These are phyloP conservation scores for Noctua comes DNA, from an alignment of 2,888 invertebrate genomes.

Conservation along the genomic window DNA sequence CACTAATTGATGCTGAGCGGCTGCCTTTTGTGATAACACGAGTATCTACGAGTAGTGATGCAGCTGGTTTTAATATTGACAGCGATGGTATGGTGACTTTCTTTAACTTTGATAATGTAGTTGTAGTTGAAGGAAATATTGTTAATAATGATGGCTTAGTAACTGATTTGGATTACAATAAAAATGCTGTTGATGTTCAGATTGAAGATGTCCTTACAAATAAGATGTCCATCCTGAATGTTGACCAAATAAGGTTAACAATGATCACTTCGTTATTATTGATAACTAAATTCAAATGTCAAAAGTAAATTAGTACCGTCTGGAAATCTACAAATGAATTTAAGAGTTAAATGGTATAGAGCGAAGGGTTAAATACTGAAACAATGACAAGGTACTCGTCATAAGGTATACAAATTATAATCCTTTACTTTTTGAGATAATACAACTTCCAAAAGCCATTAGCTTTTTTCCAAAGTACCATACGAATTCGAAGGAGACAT, in stretches of 20 bases:
- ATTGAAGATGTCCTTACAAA: too few relatives aligned
- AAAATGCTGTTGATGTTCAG: background rate
- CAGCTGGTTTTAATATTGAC: conserved; percentile 53
- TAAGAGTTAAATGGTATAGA: too few relatives aligned
- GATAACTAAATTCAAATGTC: background rate
- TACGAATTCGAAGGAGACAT: conserved; percentile 8
- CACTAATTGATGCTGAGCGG: conserved; percentile 82
- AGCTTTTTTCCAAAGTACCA: background rate
- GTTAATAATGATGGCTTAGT: background rate
- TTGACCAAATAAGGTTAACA: background rate
- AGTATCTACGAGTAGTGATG: conserved; percentile 53
- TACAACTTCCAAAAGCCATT: background rate
- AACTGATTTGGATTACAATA: background rate
- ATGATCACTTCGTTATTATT: background rate
- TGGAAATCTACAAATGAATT: background rate
- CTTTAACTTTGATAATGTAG: background rate
- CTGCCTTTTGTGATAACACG: conserved; percentile 73
- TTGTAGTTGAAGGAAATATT: background rate
- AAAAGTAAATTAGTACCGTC: background rate
- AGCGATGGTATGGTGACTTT: conserved; percentile 20
- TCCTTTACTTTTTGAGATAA: background rate
- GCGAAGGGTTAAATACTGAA: background rate
- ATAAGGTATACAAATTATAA: background rate
- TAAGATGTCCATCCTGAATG: too few relatives aligned
- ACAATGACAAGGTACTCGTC: too few relatives aligned